Evolutionary conservation across 2,797 vertebrate genomes (phyloP), one percentile per base, ranked within the genome.

Genomic region (Pithecia hirsuta): DNA sequence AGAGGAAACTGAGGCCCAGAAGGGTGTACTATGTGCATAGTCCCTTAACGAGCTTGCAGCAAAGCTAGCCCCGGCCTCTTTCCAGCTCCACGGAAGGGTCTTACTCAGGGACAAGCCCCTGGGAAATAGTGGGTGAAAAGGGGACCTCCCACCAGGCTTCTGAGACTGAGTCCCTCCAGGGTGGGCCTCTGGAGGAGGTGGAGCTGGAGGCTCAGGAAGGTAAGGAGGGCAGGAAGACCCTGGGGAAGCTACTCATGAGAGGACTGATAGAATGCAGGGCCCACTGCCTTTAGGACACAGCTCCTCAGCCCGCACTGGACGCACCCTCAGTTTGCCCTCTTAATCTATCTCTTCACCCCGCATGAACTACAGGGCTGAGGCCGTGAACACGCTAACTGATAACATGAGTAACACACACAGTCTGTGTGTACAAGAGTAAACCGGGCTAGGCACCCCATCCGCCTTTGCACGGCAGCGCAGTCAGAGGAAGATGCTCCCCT

Each of bases 361-460:
- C 30, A 12, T 0, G 1, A 11, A 46, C 30, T 9, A 12, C 1
- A 3, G 15, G 33, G 48, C 30, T 9, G 7, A 70, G 41, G 41
- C n/a, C 81, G 50, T 2, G 19, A 10, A 28, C 0, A 0, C 8
- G 72, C 36, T 14, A 1, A 10, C 4, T 0, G 12, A 22, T 6
- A 2, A 46, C 0, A 9, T 2, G 30, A 61, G 2, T 14, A 2
- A 52, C 15, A 1, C 28, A 48, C 36, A 39, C 0, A 22, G 74
- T 83, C 3, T 19, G 1, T 1, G 12, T 1, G 4, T 14, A 55
- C 14, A 2, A 67, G 14, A 36, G 75, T 67, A 0, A 0, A 28
- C 6, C 10, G 28, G 79, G 72, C 59, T 10, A 4, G 44, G 41
- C 80, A 44, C 7, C 7, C 88, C 8, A 0, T 28, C 64, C 1